Evolutionary conservation across 2,888 invertebrate genomes (phyloP), one percentile per base, ranked within the genome.

Genomic region (Autographa gamma): DNA sequence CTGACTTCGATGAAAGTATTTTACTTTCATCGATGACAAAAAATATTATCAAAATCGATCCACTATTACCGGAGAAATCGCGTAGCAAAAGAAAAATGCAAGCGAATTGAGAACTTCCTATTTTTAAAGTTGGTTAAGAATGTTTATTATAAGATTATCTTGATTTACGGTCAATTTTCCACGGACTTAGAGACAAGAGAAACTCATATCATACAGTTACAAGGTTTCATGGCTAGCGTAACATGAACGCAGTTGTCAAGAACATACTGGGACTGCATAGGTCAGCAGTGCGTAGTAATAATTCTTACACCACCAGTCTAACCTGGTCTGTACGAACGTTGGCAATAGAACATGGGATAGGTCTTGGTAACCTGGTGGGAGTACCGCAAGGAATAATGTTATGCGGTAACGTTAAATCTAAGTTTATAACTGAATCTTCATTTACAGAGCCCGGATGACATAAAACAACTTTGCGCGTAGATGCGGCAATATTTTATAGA

Each of bases 371-470:
- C 85, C 77, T 89, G 89, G 93, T 74, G 63, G 56, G 66, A 59
- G 85, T 90, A 89, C 90, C 90, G 90, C 89, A 92, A 92, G 90
- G 88, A 90, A 88, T 90, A 88, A 90, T 91, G 90, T 87, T 90
- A 89, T 89, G 88, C 86, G 86, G 89, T 89, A 89, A 89, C 86
- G 86, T 89, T 90, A 87, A 90, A 90, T 90, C 88, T 88, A 80
- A 88, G 90, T 90, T 91, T 92, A 92, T 91, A 91, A 90, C 90
- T 89, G 91, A 90, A 88, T 90, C 88, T 89, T 89, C 86, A 86
- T 90, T 89, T 88, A 88, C 85, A 83, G 81, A 76, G 71, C 73
- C 77, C 79, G 81, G 86, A 88, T 85, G 82, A 77, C 74, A 78
- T 83, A 88, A 84, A 80, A 71, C 61, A n/a, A 31, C 69, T 72